Base-by-base conservation (phyloP, 64 coral and sea anemone species). In the Actinia tenebrosa region DNA sequence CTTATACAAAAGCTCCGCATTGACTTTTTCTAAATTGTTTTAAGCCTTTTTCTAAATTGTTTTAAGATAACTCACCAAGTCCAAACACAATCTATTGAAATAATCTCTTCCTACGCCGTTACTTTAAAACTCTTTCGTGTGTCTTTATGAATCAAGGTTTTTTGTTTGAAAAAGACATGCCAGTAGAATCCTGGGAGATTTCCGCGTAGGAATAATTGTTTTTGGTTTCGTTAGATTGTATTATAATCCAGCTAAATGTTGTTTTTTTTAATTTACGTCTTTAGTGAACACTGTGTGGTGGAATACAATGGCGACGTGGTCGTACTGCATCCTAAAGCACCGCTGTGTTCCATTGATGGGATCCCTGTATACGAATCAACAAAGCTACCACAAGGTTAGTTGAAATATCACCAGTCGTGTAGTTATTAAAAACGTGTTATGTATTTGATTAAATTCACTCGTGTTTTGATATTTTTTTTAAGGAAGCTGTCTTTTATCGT, bases 271-370 rank as follows among this genome's bases (percentile, higher is more conserved):
- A 5, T 53, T 81, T 91, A 18, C 43, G 13, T 58, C 77, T 77
- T 5, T 75, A 99, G 97, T 86, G 97, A 99, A 60, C 97, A 99
- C 68, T 99, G 97, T 80, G 56, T 87, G 2, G 97, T 93, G 37
- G 97, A 99, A 45, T 99, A 92, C 37, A 92, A 99, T 91, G 97
- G 97, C 6, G 97, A 95, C 5, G 93, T 85, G 14, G 97, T 99
- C 16, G 91, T 95, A 69, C 83, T 99, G n/a, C 91, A 95, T 77
- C 97, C 97, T 1, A 99, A 99, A 56, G 97, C 88, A 23, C 77
- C 84, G 0, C 81, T 99, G 10, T 99, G 97, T 79, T 93, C 97
- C 46, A 88, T 99, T 52, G 97, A 99, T 86, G 97, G 97, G 2
- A 94, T 99, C 61, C 90, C 97, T 45, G 90, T 99, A 15, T 60